Evolutionary conservation across 2,888 invertebrate genomes (phyloP).

Genomic region (Erebia ligea): DNA sequence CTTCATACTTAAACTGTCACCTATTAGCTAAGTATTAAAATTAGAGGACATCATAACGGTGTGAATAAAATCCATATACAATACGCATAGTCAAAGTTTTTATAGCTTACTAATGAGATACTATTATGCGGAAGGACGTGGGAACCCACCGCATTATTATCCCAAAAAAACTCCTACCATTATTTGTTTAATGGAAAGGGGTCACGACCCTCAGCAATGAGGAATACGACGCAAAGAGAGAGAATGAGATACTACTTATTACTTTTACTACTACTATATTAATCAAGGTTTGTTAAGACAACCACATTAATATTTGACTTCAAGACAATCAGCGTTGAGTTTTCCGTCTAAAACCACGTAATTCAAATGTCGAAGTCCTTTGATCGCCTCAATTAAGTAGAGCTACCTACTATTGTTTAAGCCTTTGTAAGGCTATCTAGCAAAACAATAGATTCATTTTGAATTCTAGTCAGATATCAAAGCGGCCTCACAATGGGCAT

Average conservation of each 20-base stretch:
- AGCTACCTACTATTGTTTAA: constrained; percentile 28
- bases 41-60: neutral
- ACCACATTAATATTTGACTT: neutral
- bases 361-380: constrained; percentile 25
- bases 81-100: neutral
- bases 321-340: constrained; percentile 1
- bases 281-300: neutral
- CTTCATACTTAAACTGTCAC: neutral
- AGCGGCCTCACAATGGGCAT: constrained; percentile 29
- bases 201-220: too few relatives aligned
- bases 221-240: too few relatives aligned
- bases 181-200: too few relatives aligned
- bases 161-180: too few relatives aligned
- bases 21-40: too few relatives aligned
- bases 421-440: constrained; percentile 32
- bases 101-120: neutral
- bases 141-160: too few relatives aligned
- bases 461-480: constrained; percentile 37
- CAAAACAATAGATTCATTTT: constrained; percentile 41
- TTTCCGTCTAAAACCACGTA: constrained; percentile 22
- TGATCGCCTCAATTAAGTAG: constrained; percentile 29
- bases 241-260: too few relatives aligned
- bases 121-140: too few relatives aligned
- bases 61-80: neutral
- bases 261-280: neutral